phyloP scores from a whole-genome alignment of 2,797 vertebrate species.

The Typhlichthys subterraneus region DNA sequence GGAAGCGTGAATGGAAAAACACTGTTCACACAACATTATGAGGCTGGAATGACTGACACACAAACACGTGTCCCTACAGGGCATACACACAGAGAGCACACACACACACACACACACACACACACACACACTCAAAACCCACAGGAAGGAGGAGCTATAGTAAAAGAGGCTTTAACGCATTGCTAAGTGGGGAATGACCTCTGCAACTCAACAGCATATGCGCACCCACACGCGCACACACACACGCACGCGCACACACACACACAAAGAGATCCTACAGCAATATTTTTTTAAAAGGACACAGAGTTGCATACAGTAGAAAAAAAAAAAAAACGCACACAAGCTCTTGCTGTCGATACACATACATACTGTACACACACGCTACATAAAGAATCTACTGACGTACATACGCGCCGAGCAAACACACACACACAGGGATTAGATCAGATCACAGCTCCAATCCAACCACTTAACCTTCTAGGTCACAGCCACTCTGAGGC shows the following conservation, averaged over 20 bases:
- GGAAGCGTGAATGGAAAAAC: slow-evolving; percentile 2
- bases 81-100: not conserved
- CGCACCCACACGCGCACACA: not conserved
- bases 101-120: not conserved
- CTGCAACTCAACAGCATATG: slow-evolving; percentile 19
- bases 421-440: slow-evolving; percentile 8
- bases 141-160: slow-evolving; percentile 25
- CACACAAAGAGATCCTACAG: not conserved
- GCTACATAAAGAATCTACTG: no score
- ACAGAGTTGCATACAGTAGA: slow-evolving; percentile 25
- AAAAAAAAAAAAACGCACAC: no score
- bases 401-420: not conserved
- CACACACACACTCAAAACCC: no score
- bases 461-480: slow-evolving; percentile 28
- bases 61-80: not conserved
- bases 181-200: slow-evolving; percentile 26
- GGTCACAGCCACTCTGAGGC: slow-evolving; percentile 38
- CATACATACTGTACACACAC: not conserved
- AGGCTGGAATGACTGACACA: slow-evolving; percentile 8
- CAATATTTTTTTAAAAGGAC: not conserved
- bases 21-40: slow-evolving; percentile 4
- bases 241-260: not conserved
- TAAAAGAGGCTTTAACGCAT: slow-evolving; percentile 40
- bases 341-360: no score
- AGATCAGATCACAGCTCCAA: slow-evolving; percentile 9